These are phyloP conservation scores for Cataglyphis albicans DNA, from an alignment of 2,888 invertebrate species.

Conservation along the genomic window DNA sequence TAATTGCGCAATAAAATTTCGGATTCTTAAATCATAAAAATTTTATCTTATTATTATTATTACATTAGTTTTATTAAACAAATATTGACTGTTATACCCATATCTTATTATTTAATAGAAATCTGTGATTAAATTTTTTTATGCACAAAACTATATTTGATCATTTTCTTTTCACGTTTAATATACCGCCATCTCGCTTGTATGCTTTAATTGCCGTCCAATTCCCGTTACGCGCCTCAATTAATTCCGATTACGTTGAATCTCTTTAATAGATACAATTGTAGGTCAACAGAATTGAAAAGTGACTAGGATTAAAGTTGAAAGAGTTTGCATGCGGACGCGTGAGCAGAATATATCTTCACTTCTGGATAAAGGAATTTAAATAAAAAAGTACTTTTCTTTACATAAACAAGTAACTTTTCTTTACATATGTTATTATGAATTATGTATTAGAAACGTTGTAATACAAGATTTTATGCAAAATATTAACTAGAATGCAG, in stretches of 20 bases:
- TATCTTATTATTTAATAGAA: background rate
- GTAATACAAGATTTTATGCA: background rate
- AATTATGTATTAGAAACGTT: too few species aligned
- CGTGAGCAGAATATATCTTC: background rate
- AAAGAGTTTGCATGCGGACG: background rate
- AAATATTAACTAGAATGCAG: background rate
- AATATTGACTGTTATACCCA: background rate
- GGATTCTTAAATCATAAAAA: background rate
- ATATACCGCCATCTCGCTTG: background rate
- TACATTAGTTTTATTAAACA: background rate
- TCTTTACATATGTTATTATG: too few species aligned
- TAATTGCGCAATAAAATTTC: background rate
- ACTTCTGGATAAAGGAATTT: background rate
- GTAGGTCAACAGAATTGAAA: background rate
- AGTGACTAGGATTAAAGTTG: slow-evolving; percentile 6
- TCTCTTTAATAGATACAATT: slow-evolving; percentile 39
- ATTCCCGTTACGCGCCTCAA: slow-evolving; percentile 38
- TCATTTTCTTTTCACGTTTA: slow-evolving; percentile 15
- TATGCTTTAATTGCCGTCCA: slow-evolving; percentile 29
- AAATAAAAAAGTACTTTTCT: background rate
- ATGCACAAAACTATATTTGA: background rate
- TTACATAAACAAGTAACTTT: too few species aligned
- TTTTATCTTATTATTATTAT: background rate
- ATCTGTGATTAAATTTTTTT: background rate
- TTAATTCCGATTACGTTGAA: slow-evolving; percentile 52